A percentile compares a stretch with the other conserved stretches of the same genome.
Conservation (phyloP, 2,113 vertebrate genomes). For the Tachysurus fulvidraco region DNA sequence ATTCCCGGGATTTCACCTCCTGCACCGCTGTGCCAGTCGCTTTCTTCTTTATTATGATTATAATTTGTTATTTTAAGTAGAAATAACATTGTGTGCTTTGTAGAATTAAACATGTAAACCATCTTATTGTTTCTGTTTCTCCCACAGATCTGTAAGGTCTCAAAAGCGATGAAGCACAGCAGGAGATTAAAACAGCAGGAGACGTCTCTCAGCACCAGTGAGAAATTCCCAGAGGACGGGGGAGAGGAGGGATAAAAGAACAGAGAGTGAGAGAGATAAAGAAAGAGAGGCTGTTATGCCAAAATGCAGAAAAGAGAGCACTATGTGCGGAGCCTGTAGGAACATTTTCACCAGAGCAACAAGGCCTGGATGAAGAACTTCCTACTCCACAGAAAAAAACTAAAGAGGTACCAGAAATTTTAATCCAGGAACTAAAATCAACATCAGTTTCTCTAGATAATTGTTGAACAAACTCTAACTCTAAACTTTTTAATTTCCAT, state of each 20-base stretch:
- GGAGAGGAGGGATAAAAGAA: constrained; percentile 14
- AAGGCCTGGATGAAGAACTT: neutral
- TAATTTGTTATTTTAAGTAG: neutral
- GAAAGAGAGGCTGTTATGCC: neutral
- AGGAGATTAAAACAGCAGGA: constrained; percentile 7
- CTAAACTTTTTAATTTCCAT: no score
- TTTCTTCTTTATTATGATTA: neutral
- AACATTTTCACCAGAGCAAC: neutral
- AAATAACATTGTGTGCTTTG: constrained; percentile 5
- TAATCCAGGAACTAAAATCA: neutral
- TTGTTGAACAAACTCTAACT: no score
- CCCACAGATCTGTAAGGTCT: neutral
- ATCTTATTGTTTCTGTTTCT: constrained; percentile 21
- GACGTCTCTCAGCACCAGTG: constrained; percentile 9
- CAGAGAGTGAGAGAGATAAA: neutral
- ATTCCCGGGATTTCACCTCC: neutral
- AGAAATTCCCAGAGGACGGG: constrained; percentile 1
- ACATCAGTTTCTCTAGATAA: no score
- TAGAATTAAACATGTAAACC: neutral
- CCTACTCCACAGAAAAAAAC: neutral
- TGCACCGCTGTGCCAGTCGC: neutral
- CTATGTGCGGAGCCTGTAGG: neutral
- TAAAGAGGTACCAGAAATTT: neutral
- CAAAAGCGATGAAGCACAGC: neutral
- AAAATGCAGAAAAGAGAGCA: neutral